These are phyloP conservation scores for Hiodon alosoides DNA, from an alignment of 2,113 vertebrate species.

Conservation along the genomic window DNA sequence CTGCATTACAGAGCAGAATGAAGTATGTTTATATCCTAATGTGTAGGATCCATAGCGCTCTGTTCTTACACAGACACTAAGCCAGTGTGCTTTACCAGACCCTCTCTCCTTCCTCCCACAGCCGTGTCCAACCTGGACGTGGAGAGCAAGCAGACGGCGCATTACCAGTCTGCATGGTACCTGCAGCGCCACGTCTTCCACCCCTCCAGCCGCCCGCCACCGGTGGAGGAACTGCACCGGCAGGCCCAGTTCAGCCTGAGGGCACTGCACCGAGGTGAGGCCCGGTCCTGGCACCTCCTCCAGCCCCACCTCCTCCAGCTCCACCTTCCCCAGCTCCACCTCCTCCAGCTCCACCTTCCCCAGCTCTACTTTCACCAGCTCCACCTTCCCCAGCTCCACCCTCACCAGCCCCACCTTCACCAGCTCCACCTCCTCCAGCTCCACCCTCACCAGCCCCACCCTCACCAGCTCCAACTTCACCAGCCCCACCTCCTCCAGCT, in stretches of 20 bases:
- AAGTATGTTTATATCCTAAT: not conserved
- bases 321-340: not conserved
- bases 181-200: constrained; percentile 91
- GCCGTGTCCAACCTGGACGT: constrained; percentile 92
- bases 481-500: not conserved
- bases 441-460: too few relatives aligned
- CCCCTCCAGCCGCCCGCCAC: constrained; percentile 77
- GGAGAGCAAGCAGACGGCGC: constrained; percentile 89
- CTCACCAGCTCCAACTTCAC: not conserved
- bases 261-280: constrained; percentile 79
- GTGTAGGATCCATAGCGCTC: not conserved
- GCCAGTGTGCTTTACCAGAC: not conserved
- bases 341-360: too few relatives aligned
- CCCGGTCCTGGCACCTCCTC: not conserved
- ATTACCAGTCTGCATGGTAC: constrained; percentile 87
- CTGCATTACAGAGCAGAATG: not conserved
- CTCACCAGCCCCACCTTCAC: too few relatives aligned
- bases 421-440: not conserved
- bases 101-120: constrained; percentile 42
- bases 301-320: not conserved
- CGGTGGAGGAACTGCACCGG: constrained; percentile 86
- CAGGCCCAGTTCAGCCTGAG: constrained; percentile 83
- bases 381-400: too few relatives aligned
- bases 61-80: not conserved
- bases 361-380: not conserved